Evolutionary conservation across 37 sponge, comb jelly and placozoan species (phyloP), one percentile per base, ranked within the genome.

Genomic region (Hormiphora californensis): DNA sequence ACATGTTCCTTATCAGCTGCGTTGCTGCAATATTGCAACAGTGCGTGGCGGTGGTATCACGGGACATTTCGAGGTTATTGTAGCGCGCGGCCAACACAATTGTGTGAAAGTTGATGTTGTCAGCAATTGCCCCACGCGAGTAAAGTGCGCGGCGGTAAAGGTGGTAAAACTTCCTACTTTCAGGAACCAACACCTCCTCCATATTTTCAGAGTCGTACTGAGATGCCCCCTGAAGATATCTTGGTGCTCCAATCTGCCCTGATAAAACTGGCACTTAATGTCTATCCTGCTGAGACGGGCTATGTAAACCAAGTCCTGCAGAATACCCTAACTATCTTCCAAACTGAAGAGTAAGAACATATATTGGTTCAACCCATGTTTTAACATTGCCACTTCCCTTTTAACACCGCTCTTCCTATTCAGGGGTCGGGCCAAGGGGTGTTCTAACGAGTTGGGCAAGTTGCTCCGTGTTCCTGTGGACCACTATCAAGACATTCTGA

Each of bases 281-380:
- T 92, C 86, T 98, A 98, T 85, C 92, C 94, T 1, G 89, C 88
- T 32, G 85, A 86, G 63, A 90, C 93, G 0, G 92, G 90, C 78
- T 98, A 98, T 40, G 99, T 98, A 35, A 93, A 95, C 89, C 91
- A 92, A 39, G 92, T 95, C 7, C 87, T 94, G 19, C 44, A 87
- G 40, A 90, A 91, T 65, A 89, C 89, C 0, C 23, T 86, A 1
- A 90, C 90, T 35, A 62, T 91, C 21, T 88, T 96, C 88, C 55
- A 41, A 12, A 87, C 89, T 40, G 86, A 87, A 89, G 89, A 92
- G 0, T 86, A 89, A 89, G 87, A 87, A 89, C 63, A 0, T 4
- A 2, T 30, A 8, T 21, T 32, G 55, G 22, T 44, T 88, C 32
- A 3, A 12, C 0, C 19, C 3, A 25, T 39, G 4, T 44, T 7